Evolutionary conservation across 2,797 vertebrate genomes (phyloP).

Genomic region (Myotis myotis): DNA sequence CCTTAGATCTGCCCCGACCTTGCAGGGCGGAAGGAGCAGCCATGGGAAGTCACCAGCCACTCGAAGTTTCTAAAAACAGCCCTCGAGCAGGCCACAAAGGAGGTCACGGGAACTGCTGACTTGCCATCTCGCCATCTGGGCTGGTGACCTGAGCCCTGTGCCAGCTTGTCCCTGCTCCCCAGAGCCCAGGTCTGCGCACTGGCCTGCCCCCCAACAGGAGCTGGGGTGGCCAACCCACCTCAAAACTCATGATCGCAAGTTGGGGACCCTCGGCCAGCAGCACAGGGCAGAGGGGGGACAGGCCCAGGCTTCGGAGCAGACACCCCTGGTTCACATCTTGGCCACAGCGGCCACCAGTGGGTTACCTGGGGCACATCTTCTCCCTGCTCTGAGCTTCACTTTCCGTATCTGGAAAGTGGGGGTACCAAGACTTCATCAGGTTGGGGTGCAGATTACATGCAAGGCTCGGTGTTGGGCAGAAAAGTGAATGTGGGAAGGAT

Average conservation of each 20-base stretch:
- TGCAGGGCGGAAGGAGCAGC: not conserved
- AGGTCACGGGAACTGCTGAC: slow-evolving; percentile 48
- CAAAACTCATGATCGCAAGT: not conserved
- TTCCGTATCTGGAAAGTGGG: not conserved
- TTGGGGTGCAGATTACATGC: not conserved
- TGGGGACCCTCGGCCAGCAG: not conserved
- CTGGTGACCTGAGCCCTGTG: not conserved
- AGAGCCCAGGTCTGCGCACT: not conserved
- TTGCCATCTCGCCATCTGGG: not conserved
- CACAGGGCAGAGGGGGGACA: not conserved
- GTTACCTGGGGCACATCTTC: not conserved
- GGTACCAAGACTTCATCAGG: not conserved
- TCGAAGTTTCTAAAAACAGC: slow-evolving; percentile 51
- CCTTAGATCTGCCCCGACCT: not conserved
- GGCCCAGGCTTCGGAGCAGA: not conserved
- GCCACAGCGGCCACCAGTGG: not conserved
- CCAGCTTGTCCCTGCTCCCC: not conserved
- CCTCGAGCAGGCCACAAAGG: not conserved
- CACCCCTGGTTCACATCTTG: not conserved
- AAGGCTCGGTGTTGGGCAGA: not conserved
- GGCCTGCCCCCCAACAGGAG: not conserved
- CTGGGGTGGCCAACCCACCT: not conserved
- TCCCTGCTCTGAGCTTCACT: not conserved
- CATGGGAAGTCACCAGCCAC: not conserved
- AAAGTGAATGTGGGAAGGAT: not conserved